Conservation (phyloP, 2,888 invertebrate genomes). For the Biston stratarius region DNA sequence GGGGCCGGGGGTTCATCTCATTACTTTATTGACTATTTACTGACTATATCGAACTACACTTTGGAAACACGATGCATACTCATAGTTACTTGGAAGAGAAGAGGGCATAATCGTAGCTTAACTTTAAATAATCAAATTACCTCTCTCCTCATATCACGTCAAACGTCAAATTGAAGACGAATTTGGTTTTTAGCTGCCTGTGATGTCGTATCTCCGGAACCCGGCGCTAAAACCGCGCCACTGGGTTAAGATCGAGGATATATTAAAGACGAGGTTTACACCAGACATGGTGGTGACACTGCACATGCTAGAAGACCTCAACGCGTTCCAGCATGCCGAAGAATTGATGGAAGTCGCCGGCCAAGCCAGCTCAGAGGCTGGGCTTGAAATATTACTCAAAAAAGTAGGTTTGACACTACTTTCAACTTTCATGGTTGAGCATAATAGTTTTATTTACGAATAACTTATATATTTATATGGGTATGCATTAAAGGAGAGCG, state of each 20-base stretch:
- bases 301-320: constrained; percentile 88
- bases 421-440: background rate
- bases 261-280: constrained; percentile 91
- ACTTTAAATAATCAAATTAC: too few relatives aligned
- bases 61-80: too few relatives aligned
- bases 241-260: constrained; percentile 93
- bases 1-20: too few relatives aligned
- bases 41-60: too few relatives aligned
- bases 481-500: too few relatives aligned
- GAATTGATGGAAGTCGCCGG: constrained; percentile 94
- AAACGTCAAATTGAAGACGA: too few relatives aligned
- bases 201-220: constrained; percentile 93
- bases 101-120: too few relatives aligned
- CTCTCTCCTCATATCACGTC: too few relatives aligned
- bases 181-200: constrained; percentile 86
- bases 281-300: constrained; percentile 90
- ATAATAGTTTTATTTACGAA: too few relatives aligned
- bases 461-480: too few relatives aligned
- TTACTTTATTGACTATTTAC: too few relatives aligned
- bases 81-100: too few relatives aligned
- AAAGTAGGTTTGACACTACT: constrained; percentile 80
- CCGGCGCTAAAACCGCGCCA: constrained; percentile 92
- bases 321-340: constrained; percentile 91
- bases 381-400: constrained; percentile 92
- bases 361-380: constrained; percentile 95